These are phyloP conservation scores for Dolichotis patagonum DNA, from an alignment of 2,113 vertebrate genomes.

Conservation along the genomic window DNA sequence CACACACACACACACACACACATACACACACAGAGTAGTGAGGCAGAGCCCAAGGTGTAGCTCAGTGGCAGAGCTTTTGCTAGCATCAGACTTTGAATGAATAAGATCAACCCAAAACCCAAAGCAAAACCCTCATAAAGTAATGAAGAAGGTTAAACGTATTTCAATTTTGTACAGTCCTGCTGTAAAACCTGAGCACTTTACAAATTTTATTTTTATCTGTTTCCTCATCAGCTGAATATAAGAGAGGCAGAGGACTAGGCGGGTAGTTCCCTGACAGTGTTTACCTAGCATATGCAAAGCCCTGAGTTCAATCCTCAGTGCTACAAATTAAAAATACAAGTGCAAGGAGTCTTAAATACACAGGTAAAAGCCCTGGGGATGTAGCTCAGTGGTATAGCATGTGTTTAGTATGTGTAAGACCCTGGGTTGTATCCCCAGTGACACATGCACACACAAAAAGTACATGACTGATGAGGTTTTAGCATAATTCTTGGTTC, in stretches of 20 bases:
- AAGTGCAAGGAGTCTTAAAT: not conserved
- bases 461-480: not conserved
- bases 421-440: not conserved
- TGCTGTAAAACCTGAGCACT: not conserved
- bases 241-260: not conserved
- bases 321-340: not conserved
- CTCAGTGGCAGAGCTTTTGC: not conserved
- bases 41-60: not conserved
- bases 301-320: not conserved
- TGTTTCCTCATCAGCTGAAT: not conserved
- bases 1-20: too few species aligned
- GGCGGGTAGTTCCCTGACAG: not conserved
- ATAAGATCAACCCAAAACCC: not conserved
- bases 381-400: not conserved
- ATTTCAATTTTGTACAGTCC: not conserved
- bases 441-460: not conserved
- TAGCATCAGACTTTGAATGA: not conserved
- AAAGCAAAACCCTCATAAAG: not conserved
- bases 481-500: not conserved
- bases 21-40: not conserved
- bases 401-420: not conserved
- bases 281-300: not conserved
- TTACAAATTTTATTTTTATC: not conserved
- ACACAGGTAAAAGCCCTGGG: too few species aligned
- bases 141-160: not conserved